phyloP scores from a whole-genome alignment of 2,888 invertebrate genomes.

The Leptinotarsa peninsularis region DNA sequence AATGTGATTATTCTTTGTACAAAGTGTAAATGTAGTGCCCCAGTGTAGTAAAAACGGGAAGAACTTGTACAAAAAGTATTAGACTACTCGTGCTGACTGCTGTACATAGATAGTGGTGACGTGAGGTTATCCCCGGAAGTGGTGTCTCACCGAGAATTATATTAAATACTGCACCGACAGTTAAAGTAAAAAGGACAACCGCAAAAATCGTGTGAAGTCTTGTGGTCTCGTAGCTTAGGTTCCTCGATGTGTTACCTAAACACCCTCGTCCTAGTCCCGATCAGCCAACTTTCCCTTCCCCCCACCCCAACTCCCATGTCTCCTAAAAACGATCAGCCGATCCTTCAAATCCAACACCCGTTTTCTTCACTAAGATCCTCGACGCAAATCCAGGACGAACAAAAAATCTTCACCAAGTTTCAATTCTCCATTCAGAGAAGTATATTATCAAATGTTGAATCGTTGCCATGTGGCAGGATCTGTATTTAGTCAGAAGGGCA shows the following conservation, averaged over 20 bases:
- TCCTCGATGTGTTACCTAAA: slow-evolving; percentile 74
- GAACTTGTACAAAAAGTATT: slow-evolving; percentile 65
- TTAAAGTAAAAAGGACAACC: slow-evolving; percentile 37
- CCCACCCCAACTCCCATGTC: slow-evolving; percentile 27
- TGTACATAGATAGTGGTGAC: slow-evolving; percentile 62
- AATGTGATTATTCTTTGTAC: slow-evolving; percentile 76
- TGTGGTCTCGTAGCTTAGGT: slow-evolving; percentile 66
- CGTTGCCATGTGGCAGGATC: background rate
- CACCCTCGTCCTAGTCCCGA: slow-evolving; percentile 68
- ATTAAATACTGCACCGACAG: slow-evolving; percentile 50
- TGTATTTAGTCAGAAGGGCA: background rate
- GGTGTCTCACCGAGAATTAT: slow-evolving; percentile 53
- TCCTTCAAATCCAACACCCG: slow-evolving; percentile 32
- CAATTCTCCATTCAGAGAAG: background rate
- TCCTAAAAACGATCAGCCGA: slow-evolving; percentile 49
- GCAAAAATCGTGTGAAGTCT: slow-evolving; percentile 61
- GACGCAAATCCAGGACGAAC: slow-evolving; percentile 17
- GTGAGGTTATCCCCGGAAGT: slow-evolving; percentile 59
- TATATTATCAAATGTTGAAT: background rate
- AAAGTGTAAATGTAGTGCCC: slow-evolving; percentile 70
- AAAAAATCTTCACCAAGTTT: background rate
- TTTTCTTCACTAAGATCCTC: slow-evolving; percentile 29
- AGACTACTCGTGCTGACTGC: slow-evolving; percentile 63
- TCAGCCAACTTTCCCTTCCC: slow-evolving; percentile 50
- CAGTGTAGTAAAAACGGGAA: slow-evolving; percentile 64